Conservation (phyloP, 2,113 vertebrate genomes). For the Prochilodus magdalenae region DNA sequence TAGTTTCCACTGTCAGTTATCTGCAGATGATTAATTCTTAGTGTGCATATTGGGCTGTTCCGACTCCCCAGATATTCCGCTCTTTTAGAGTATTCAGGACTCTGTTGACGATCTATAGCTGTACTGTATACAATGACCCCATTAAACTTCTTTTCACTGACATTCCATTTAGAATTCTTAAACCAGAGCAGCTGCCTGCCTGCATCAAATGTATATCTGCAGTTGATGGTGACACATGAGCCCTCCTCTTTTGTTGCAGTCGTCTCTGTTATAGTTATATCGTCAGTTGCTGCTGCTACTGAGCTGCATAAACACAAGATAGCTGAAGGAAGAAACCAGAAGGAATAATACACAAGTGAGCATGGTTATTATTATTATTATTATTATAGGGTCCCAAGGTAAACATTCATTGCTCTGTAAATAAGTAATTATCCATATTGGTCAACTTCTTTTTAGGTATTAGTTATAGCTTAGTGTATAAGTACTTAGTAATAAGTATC, state of each 20-base stretch:
- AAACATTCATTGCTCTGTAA: too few species aligned
- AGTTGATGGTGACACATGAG: constrained; percentile 67
- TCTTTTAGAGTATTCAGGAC: constrained; percentile 48
- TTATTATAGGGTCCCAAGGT: neutral
- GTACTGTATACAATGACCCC: constrained; percentile 59
- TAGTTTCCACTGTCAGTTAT: constrained; percentile 65
- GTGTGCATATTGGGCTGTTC: neutral
- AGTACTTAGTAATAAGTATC: too few species aligned
- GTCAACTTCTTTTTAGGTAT: too few species aligned
- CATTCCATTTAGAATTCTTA: constrained; percentile 31
- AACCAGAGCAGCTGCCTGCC: constrained; percentile 62
- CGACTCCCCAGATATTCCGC: constrained; percentile 7
- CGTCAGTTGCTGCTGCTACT: rapidly evolving
- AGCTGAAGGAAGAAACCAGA: constrained; percentile 11
- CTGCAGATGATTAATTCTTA: constrained; percentile 61
- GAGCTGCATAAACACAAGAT: constrained; percentile 7
- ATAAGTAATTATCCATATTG: too few species aligned
- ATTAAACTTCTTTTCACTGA: rapidly evolving
- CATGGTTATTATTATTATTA: neutral
- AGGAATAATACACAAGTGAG: neutral
- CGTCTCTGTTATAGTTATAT: rapidly evolving
- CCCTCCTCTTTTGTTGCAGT: constrained; percentile 50
- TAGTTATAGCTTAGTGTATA: too few species aligned
- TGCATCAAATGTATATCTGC: rapidly evolving
- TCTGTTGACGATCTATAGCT: neutral